Evolutionary conservation across 2,888 invertebrate species (phyloP), one percentile per base, ranked within the genome.

Genomic region (Dryadula phaetusa): DNA sequence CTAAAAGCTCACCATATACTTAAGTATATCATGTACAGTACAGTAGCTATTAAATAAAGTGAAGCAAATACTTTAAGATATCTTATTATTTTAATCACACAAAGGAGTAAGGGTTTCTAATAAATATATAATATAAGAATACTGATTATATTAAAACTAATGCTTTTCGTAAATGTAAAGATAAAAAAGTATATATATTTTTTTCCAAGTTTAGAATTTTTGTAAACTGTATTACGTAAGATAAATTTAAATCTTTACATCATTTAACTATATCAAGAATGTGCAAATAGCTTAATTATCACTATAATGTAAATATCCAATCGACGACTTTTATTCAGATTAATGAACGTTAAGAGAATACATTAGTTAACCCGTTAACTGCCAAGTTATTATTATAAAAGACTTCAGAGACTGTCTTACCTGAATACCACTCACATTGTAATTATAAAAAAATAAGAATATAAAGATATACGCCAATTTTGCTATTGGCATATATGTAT

Each of bases 251-350:
- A 2, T 47, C 14, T 52, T 16, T 28, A 16, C 1, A 16, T 28
- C 10, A 52, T 28, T 49, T 0, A 16, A 52, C 49, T 52, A 28
- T 28, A 28, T 52, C 2, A 16, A 16, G 4, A 28, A 16, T 32
- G 10, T 28, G 14, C n/a, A 49, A 52, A 52, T 52, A 28, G 28
- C 52, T 52, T 52, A 8, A 52, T 52, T 5, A 52, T 16, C 52
- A 28, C 16, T 49, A 16, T 32, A 0, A 52, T 10, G 16, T 52
- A 10, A 32, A 32, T 3, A 28, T 52, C 1, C 32, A 25, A 52
- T 3, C 28, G 52, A 16, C 8, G 25, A 4, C 32, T 28, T 28
- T 10, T 52, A 52, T 52, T 52, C 5, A 52, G 28, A 52, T 28
- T 52, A 52, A 28, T 16, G 16, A 52, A 52, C 16, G 10, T 52